Conservation (phyloP, 2,888 invertebrate species). For the Eupeodes luniger region DNA sequence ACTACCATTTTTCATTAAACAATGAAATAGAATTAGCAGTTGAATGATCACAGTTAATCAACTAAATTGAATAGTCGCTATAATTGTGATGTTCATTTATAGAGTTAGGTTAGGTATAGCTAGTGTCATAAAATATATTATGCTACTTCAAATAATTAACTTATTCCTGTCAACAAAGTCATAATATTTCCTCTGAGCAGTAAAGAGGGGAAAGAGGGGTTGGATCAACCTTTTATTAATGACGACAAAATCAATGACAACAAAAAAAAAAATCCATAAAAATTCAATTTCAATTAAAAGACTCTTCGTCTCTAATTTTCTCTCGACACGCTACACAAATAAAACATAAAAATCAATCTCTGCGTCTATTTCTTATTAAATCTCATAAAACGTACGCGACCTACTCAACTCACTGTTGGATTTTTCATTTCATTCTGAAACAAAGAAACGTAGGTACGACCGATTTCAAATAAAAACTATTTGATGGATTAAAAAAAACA, state of each 20-base stretch:
- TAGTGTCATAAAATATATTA: neutral
- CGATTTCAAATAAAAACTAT: neutral
- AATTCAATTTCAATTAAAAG: conserved; percentile 53
- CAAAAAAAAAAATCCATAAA: neutral
- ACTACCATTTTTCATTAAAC: no score
- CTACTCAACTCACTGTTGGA: conserved; percentile 2
- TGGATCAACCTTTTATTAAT: neutral
- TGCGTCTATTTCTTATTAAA: conserved; percentile 47
- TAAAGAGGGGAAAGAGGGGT: neutral
- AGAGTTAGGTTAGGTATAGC: neutral
- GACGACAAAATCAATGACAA: neutral
- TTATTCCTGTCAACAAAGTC: conserved; percentile 1
- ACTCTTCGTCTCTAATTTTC: conserved; percentile 34
- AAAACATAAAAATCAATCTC: conserved; percentile 59
- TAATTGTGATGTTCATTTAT: neutral
- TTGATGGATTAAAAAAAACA: neutral
- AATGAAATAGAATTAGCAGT: no score
- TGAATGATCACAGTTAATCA: neutral
- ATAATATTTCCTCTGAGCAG: neutral
- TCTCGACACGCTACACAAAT: conserved; percentile 46
- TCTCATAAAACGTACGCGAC: conserved; percentile 52
- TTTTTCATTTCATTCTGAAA: neutral
- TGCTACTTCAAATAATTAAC: conserved; percentile 18
- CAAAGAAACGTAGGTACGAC: neutral
- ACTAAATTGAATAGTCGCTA: neutral